A percentile compares a stretch with the other conserved stretches of the same genome.
phyloP scores from a whole-genome alignment of 2,888 invertebrate species.

The Graphium colonna region DNA sequence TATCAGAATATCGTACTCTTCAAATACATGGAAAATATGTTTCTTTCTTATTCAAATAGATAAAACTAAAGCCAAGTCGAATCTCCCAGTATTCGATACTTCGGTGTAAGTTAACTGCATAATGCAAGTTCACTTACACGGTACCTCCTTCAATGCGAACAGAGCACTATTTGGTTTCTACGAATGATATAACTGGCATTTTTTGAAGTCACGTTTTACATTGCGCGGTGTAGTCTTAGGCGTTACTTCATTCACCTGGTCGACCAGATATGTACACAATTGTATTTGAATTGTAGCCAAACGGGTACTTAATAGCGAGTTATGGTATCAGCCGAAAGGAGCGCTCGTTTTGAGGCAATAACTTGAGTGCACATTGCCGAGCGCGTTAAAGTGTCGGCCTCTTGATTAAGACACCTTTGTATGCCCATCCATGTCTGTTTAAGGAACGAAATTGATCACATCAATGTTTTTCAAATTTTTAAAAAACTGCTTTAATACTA shows the following conservation, averaged over 20 bases:
- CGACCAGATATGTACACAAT: conserved; percentile 5
- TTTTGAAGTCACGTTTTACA: background rate
- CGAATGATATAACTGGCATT: background rate
- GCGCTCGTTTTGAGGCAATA: conserved; percentile 16
- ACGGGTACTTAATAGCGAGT: background rate
- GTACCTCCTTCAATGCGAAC: conserved; percentile 32
- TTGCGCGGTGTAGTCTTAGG: background rate
- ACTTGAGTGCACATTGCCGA: conserved; percentile 60
- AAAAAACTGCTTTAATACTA: background rate
- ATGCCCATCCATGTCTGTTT: conserved; percentile 53
- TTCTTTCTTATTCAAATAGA: no score
- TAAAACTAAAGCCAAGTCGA: no score
- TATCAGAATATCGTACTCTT: no score
- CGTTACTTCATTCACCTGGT: background rate
- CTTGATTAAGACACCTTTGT: conserved; percentile 62
- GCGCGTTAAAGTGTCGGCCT: conserved; percentile 62
- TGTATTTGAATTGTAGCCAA: background rate
- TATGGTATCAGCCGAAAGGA: conserved; percentile 7
- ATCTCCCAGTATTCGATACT: no score
- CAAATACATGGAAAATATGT: no score
- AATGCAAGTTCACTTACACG: conserved; percentile 65
- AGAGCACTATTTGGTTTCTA: background rate
- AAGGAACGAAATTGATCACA: conserved; percentile 25
- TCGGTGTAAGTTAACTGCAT: no score
- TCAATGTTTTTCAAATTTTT: background rate